A percentile compares a stretch with the other conserved stretches of the same genome.
Evolutionary conservation across 2,888 invertebrate species (phyloP).

Genomic region (Dorcus hopei): DNA sequence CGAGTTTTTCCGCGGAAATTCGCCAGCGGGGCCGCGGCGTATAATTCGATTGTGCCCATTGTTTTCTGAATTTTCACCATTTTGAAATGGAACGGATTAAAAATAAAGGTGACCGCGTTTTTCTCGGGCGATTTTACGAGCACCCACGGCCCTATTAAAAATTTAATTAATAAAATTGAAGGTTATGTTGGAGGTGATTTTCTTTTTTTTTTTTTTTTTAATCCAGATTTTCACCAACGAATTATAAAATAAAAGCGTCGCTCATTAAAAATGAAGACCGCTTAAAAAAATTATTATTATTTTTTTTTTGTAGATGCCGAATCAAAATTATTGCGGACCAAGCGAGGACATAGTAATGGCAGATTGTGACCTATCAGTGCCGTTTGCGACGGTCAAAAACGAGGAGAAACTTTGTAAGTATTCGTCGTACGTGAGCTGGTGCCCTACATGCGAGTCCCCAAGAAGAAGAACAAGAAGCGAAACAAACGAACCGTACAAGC

Average conservation of each 20-base stretch:
- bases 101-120: background rate
- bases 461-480: conserved; percentile 44
- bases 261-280: background rate
- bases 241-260: background rate
- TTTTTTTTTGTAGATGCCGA: conserved; percentile 20
- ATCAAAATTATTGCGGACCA: conserved; percentile 21
- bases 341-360: conserved; percentile 33
- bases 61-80: conserved; percentile 27
- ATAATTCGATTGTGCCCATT: conserved; percentile 15
- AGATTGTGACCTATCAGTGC: conserved; percentile 37
- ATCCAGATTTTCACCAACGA: too few relatives aligned
- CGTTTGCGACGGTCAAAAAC: conserved; percentile 32
- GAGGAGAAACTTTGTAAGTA: conserved; percentile 41
- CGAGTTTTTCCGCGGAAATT: background rate
- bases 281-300: too few relatives aligned
- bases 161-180: conserved; percentile 8
- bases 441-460: conserved; percentile 45
- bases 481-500: conserved; percentile 40
- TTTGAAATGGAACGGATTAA: conserved; percentile 19
- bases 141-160: background rate
- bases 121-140: background rate
- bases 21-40: background rate
- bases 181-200: conserved; percentile 6
- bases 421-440: conserved; percentile 43
- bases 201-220: background rate